These are phyloP conservation scores for Hipparchia semele DNA, from an alignment of 2,888 invertebrate genomes.

Conservation along the genomic window DNA sequence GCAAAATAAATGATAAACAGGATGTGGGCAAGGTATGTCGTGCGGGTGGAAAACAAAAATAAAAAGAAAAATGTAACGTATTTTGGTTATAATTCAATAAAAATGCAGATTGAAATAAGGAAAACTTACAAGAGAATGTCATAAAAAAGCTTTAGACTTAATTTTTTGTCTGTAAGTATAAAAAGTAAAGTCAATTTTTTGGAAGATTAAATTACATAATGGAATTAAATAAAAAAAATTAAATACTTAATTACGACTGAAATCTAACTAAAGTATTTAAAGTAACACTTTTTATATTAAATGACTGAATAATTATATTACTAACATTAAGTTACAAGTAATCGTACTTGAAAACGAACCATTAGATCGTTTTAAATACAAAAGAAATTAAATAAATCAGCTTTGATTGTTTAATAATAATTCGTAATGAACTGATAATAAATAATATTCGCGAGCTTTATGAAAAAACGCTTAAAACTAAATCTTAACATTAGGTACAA, in stretches of 20 bases:
- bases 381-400: constrained; percentile 82
- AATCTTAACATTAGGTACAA: constrained; percentile 80
- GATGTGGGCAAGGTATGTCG: constrained; percentile 4
- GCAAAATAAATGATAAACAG: neutral
- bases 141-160: constrained; percentile 78
- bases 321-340: constrained; percentile 77
- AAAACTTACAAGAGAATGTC: constrained; percentile 81
- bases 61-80: constrained; percentile 74
- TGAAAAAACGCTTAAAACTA: constrained; percentile 77
- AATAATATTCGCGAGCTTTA: constrained; percentile 81
- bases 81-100: constrained; percentile 83
- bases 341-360: constrained; percentile 57
- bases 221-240: constrained; percentile 82
- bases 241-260: constrained; percentile 82
- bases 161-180: constrained; percentile 74
- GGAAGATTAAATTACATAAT: constrained; percentile 76
- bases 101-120: constrained; percentile 83
- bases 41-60: constrained; percentile 47
- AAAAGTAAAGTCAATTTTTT: constrained; percentile 74
- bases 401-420: constrained; percentile 73
- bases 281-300: constrained; percentile 80
- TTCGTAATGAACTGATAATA: constrained; percentile 82
- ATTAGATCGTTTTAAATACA: constrained; percentile 77
- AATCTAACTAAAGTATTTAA: constrained; percentile 75
- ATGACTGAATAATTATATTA: constrained; percentile 80